Evolutionary conservation across 2,797 vertebrate species (phyloP), one percentile per base, ranked within the genome.

Genomic region (Enteromius thamalakanensis): DNA sequence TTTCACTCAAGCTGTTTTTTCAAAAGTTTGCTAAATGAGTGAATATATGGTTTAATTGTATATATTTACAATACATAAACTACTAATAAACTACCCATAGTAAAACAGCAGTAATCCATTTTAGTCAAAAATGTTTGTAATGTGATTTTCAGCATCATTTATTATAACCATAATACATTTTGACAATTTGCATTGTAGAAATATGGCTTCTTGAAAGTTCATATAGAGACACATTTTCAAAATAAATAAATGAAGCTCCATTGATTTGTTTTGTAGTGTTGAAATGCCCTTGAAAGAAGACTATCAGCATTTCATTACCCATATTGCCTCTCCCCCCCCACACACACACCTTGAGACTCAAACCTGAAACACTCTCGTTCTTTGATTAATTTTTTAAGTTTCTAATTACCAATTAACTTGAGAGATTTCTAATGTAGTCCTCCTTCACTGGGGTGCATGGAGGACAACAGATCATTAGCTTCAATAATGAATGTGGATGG

Each of bases 341-440:
- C 91, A 58, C 88, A 87, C 92, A 87, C 92, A 90, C 92, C 95
- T 91, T 92, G 95, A 97, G 97, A 97, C 94, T 88, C 93, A 95
- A 96, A 96, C 96, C 96, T 96, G 97, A 97, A 97, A 96, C 95
- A 26, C 92, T 94, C 93, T 95, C 95, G 92, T 94, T 94, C 95
- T 94, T 94, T 94, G 96, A 97, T 98, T 97, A 97, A 97, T 98
- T 96, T 97, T 98, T 97, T 97, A 98, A 96, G 96, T 95, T 94
- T 93, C 96, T 96, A 96, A 96, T 97, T 97, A 97, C 96, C 97
- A 97, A 98, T 97, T 98, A 97, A 98, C 96, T 98, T 95, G 96
- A 96, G 96, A 96, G 94, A 95, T 95, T 96, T 96, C 96, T 96
- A 95, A 96, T 94, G 91, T 93, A 95, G 95, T 95, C 93, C 95